Conservation (phyloP, 2,888 invertebrate genomes). For the Mythimna lalbum region DNA sequence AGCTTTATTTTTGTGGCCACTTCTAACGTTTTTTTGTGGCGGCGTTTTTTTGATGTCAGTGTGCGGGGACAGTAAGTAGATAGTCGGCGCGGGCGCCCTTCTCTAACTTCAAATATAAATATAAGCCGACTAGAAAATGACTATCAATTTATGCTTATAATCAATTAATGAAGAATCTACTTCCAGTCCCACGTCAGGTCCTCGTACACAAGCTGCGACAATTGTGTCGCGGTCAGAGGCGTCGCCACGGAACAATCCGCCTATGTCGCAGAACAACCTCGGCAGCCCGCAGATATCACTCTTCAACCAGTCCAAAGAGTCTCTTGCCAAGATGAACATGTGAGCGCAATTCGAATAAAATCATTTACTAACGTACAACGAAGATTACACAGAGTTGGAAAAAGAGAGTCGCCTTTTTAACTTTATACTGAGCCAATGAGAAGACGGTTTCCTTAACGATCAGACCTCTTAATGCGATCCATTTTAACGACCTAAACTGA, state of each 20-base stretch:
- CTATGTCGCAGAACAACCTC: conserved; percentile 66
- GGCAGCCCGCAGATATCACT: conserved; percentile 82
- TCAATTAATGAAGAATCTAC: conserved; percentile 22
- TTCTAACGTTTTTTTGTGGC: too few species aligned
- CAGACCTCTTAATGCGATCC: too few species aligned
- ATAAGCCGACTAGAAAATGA: not conserved
- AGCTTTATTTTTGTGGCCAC: too few species aligned
- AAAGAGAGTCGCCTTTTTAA: not conserved
- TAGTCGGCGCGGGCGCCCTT: too few species aligned
- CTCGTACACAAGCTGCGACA: conserved; percentile 59
- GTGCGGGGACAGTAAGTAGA: too few species aligned
- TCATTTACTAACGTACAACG: not conserved
- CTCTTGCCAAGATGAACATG: conserved; percentile 82
- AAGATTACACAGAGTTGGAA: not conserved
- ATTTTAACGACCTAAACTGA: too few species aligned
- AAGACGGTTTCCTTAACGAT: not conserved
- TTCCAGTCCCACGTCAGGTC: conserved; percentile 61
- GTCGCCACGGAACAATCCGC: conserved; percentile 43
- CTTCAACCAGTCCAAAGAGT: conserved; percentile 86
- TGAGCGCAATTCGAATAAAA: conserved; percentile 61
- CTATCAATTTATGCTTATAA: not conserved
- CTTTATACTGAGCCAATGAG: not conserved
- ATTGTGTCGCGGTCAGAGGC: conserved; percentile 59
- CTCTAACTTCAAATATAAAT: not conserved
- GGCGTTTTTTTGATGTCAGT: too few species aligned